phyloP scores from a whole-genome alignment of 1,140 invertebrate genomes.

The Lutraria rhynchaena region DNA sequence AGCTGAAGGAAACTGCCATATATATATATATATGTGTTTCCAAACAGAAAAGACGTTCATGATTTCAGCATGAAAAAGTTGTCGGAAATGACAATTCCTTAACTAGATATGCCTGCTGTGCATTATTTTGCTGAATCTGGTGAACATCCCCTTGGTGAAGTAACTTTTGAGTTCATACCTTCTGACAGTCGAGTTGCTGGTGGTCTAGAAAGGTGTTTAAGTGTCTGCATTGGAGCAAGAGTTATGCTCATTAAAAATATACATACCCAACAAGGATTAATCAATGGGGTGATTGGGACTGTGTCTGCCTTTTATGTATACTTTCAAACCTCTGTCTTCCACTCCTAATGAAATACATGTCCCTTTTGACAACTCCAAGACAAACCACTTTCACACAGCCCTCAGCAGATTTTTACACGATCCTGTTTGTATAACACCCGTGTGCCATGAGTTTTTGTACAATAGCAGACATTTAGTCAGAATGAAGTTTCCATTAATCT shows the following conservation, averaged over 20 bases:
- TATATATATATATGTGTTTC: too few species aligned
- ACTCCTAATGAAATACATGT: conserved; percentile 38
- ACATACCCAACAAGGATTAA: conserved; percentile 45
- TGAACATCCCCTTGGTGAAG: conserved; percentile 23
- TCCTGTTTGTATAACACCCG: conserved; percentile 49
- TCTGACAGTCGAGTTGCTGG: conserved; percentile 48
- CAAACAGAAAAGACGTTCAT: conserved; percentile 9
- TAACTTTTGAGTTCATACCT: conserved; percentile 38
- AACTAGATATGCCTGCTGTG: not conserved
- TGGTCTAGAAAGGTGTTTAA: conserved; percentile 29
- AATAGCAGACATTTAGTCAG: conserved; percentile 40
- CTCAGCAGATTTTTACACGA: not conserved
- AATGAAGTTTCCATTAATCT: conserved; percentile 61
- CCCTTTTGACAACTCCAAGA: conserved; percentile 58
- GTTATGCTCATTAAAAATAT: conserved; percentile 63
- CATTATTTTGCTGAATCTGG: conserved; percentile 56
- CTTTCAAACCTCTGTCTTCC: not conserved
- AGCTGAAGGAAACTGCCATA: conserved; percentile 25
- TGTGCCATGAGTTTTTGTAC: conserved; percentile 44
- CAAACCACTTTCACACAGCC: too few species aligned
- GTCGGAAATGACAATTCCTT: not conserved
- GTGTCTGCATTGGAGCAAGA: conserved; percentile 23
- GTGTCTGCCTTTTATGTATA: too few species aligned
- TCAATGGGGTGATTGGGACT: conserved; percentile 61
- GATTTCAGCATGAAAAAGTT: not conserved